These are phyloP conservation scores for Mohoua ochrocephala DNA, from an alignment of 2,113 vertebrate genomes.

Conservation along the genomic window DNA sequence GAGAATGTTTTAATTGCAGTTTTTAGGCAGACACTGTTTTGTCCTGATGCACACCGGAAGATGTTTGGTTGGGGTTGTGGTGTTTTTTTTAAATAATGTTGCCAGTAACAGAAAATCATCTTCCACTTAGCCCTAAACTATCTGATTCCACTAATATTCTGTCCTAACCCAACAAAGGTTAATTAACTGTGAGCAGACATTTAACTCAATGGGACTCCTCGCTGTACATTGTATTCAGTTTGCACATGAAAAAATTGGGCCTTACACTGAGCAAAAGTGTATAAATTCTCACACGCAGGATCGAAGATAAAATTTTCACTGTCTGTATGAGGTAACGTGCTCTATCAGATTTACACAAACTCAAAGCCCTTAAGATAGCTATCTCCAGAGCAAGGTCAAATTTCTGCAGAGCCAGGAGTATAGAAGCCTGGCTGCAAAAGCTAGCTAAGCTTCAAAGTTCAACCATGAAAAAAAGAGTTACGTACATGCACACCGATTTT, in stretches of 20 bases:
- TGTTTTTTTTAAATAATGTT: not conserved
- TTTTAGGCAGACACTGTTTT: not conserved
- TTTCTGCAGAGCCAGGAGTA: constrained; percentile 26
- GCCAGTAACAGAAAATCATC: not conserved
- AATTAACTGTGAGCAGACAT: not conserved
- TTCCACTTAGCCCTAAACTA: not conserved
- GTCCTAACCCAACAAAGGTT: not conserved
- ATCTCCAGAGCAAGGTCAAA: constrained; percentile 21
- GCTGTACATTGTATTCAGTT: not conserved
- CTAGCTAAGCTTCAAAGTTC: not conserved
- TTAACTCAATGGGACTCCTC: not conserved
- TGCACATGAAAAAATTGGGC: not conserved
- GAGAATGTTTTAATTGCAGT: not conserved
- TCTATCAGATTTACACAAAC: not conserved
- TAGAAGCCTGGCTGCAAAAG: not conserved
- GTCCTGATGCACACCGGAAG: not conserved
- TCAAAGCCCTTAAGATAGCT: not conserved
- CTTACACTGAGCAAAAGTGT: not conserved
- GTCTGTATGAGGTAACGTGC: not conserved
- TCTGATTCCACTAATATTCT: not conserved
- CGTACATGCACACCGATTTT: not conserved
- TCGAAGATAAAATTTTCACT: not conserved
- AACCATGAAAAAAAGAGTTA: not conserved
- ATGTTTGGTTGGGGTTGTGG: not conserved
- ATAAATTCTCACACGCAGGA: not conserved